Base-by-base conservation (phyloP, 2,888 invertebrate genomes). In the Neoascia interrupta region DNA sequence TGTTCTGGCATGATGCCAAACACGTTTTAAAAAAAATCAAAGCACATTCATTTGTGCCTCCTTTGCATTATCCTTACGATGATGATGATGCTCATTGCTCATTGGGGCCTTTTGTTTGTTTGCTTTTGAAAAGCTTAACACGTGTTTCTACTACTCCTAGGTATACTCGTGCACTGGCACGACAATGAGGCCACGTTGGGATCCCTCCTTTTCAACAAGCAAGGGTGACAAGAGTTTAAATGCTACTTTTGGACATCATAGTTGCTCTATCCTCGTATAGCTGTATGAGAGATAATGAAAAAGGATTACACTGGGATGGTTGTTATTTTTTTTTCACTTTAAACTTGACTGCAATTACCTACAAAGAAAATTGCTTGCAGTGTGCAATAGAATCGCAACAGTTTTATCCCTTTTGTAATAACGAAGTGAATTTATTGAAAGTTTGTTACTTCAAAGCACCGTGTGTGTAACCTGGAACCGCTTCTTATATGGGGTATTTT, bases 241-340 rank as follows among this genome's bases (percentile, higher is more conserved):
- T 51, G 51, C 34, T 51, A 51, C 63, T 51, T 18, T 34, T 63
- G 51, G 63, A 51, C 63, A 34, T 41, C 49, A 63, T 63, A 41
- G 31, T 51, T 18, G 19, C 31, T 31, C n/a, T n/a, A n/a, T 31
- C 31, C 8, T 31, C 41, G 15, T 43, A 15, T 41, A 10, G 8
- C 18, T 39, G n/a, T 45, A 11, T 11, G 19, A 3, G 26, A 13
- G 10, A 5, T 3, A 11, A 19, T 3, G 10, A 23, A 37, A 21
- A 49, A 2, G 19, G n/a, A 54, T 11, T 10, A 0, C 11, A n/a
- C 31, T 23, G 21, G 18, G 37, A 26, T 60, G 36, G 41, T 63
- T 41, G 41, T 11, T 18, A 18, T 34, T 37, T 15, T 15, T 26
- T 54, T 41, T 26, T 1, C 39, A 15, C 16, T 37, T 60, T 23